Percentiles rank a stretch among this genome's conserved stretches.
phyloP scores from a whole-genome alignment of 2,113 vertebrate genomes.

The Brachionichthys hirsutus region DNA sequence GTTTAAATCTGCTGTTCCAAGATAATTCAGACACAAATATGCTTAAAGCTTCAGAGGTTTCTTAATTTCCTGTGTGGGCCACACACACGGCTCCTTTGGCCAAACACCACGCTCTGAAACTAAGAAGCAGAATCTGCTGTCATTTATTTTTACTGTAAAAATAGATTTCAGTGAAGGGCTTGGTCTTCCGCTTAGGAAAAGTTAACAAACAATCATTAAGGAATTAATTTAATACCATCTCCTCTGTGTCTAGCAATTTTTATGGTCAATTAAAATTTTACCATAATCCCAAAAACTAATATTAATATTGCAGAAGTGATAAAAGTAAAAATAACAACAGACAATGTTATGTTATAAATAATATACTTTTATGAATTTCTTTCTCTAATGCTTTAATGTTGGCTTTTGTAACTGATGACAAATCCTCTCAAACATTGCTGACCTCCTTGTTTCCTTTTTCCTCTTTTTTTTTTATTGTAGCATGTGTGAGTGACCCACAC shows the following conservation, averaged over 20 bases:
- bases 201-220: slow-evolving; percentile 66
- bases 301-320: not conserved
- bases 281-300: not conserved
- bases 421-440: slow-evolving; percentile 2
- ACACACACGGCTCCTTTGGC: slow-evolving; percentile 72
- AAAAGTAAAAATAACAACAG: too few species aligned
- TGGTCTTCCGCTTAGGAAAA: slow-evolving; percentile 53
- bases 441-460: not conserved
- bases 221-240: slow-evolving; percentile 38
- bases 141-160: slow-evolving; percentile 66
- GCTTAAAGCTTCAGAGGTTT: slow-evolving; percentile 78
- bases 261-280: slow-evolving; percentile 12
- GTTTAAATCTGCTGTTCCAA: slow-evolving; percentile 77
- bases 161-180: slow-evolving; percentile 57
- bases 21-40: slow-evolving; percentile 80
- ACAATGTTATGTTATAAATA: not conserved
- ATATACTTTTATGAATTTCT: not conserved
- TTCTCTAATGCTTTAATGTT: not conserved
- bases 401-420: slow-evolving; percentile 8
- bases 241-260: slow-evolving; percentile 8
- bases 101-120: slow-evolving; percentile 43
- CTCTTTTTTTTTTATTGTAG: not conserved
- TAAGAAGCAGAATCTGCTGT: slow-evolving; percentile 57
- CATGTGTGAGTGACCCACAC: slow-evolving; percentile 10
- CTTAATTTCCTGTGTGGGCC: slow-evolving; percentile 83